These are phyloP conservation scores for Calameuta pallipes DNA, from an alignment of 2,888 invertebrate species.

Conservation along the genomic window DNA sequence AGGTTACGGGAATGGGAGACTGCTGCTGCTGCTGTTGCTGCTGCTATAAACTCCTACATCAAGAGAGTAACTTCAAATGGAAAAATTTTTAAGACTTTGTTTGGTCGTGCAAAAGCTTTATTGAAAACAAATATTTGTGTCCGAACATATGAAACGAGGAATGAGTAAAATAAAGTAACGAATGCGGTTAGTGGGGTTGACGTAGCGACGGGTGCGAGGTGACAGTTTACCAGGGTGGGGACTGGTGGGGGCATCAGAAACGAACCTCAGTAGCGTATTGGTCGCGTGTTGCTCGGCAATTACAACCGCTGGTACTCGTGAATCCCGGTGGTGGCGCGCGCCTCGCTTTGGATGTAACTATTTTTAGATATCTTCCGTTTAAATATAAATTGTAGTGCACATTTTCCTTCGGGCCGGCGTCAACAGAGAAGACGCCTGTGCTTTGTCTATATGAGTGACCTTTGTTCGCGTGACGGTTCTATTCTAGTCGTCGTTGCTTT, in stretches of 20 bases:
- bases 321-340: background rate
- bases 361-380: constrained; percentile 49
- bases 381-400: constrained; percentile 40
- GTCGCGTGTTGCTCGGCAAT: background rate
- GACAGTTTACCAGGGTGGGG: background rate
- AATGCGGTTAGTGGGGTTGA: background rate
- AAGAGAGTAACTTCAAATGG: background rate
- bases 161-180: background rate
- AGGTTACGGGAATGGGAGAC: background rate
- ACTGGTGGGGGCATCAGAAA: background rate
- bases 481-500: constrained; percentile 14
- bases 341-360: constrained; percentile 29
- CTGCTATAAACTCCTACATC: background rate
- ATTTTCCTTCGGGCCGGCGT: constrained; percentile 15
- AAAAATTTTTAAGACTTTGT: background rate
- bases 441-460: constrained; percentile 22
- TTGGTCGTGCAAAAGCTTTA: background rate
- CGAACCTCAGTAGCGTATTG: background rate
- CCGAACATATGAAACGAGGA: background rate
- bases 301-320: background rate
- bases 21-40: too few relatives aligned
- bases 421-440: constrained; percentile 5
- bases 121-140: background rate
- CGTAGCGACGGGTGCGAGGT: background rate
- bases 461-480: constrained; percentile 21